A percentile compares a stretch with the other conserved stretches of the same genome.
Conservation (phyloP, 2,888 invertebrate genomes). For the Neuroscelio doddi region DNA sequence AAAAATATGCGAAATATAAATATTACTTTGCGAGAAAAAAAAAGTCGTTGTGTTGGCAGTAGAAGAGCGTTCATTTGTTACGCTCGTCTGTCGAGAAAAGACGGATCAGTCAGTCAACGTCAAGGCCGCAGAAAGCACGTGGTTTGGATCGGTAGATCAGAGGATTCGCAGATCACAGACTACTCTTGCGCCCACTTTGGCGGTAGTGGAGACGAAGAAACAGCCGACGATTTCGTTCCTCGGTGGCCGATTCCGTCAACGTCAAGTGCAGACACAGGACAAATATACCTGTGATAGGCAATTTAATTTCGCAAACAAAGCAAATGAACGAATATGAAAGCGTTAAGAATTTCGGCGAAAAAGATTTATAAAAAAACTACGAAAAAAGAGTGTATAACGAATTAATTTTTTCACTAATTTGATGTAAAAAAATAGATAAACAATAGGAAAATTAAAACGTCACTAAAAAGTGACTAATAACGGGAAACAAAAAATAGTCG, state of each 20-base stretch:
- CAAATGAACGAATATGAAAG: background rate
- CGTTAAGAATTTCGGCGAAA: no score
- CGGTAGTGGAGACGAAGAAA: slow-evolving; percentile 35
- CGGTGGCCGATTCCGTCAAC: slow-evolving; percentile 43
- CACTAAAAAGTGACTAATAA: no score
- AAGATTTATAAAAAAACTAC: no score
- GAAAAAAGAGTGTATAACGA: no score
- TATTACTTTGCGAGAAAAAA: background rate
- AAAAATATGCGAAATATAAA: no score
- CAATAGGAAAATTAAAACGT: no score
- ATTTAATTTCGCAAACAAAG: slow-evolving; percentile 22
- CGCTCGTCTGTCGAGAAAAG: slow-evolving; percentile 31
- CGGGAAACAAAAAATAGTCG: background rate
- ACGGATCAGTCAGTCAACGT: slow-evolving; percentile 46
- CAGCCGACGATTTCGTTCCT: slow-evolving; percentile 31
- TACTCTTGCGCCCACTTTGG: slow-evolving; percentile 33
- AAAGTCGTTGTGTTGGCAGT: slow-evolving; percentile 17
- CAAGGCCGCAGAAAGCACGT: slow-evolving; percentile 32
- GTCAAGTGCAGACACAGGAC: slow-evolving; percentile 32
- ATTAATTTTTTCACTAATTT: no score
- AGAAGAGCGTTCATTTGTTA: slow-evolving; percentile 35
- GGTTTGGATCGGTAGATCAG: slow-evolving; percentile 48
- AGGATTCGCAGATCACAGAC: slow-evolving; percentile 43
- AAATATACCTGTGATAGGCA: slow-evolving; percentile 38
- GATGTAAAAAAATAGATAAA: no score